Percentiles rank a stretch among this genome's conserved stretches.
phyloP scores from a whole-genome alignment of 2,888 invertebrate species.

The Teinopalpus imperialis region DNA sequence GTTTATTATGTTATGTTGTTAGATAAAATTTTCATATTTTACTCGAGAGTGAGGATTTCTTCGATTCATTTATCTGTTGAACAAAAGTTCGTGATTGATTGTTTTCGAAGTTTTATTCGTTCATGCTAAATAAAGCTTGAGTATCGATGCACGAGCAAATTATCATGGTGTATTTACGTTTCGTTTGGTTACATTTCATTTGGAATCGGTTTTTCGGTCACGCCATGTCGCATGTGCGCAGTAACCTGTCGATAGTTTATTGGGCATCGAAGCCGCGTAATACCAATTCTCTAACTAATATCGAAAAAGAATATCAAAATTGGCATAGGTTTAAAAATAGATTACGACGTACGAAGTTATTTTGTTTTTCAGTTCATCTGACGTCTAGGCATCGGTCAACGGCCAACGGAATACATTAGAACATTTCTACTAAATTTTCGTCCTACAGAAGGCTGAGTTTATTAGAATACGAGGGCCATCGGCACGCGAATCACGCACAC shows the following conservation, averaged over 20 bases:
- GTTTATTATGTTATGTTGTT: no score
- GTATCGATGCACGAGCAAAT: conserved; percentile 61
- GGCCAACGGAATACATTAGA: conserved; percentile 78
- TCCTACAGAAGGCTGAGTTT: conserved; percentile 81
- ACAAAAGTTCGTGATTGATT: not conserved
- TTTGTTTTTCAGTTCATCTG: conserved; percentile 12
- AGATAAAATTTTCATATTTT: no score
- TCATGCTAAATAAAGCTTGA: conserved; percentile 39
- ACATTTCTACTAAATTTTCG: conserved; percentile 82
- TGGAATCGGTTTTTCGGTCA: conserved; percentile 75
- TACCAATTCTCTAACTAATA: conserved; percentile 55
- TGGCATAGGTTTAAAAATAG: conserved; percentile 45
- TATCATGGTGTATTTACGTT: conserved; percentile 72
- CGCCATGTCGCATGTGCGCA: conserved; percentile 77
- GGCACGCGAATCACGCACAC: conserved; percentile 70
- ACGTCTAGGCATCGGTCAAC: conserved; percentile 67
- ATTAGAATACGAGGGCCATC: conserved; percentile 75
- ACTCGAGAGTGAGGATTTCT: no score
- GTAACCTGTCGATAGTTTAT: conserved; percentile 71
- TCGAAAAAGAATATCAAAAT: conserved; percentile 49
- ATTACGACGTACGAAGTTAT: conserved; percentile 29
- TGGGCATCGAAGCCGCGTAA: conserved; percentile 57
- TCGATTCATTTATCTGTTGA: no score
- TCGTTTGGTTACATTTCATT: conserved; percentile 66
- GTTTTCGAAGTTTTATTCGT: conserved; percentile 28